Evolutionary conservation across 2,113 vertebrate species (phyloP).

Genomic region (Sturnus vulgaris): DNA sequence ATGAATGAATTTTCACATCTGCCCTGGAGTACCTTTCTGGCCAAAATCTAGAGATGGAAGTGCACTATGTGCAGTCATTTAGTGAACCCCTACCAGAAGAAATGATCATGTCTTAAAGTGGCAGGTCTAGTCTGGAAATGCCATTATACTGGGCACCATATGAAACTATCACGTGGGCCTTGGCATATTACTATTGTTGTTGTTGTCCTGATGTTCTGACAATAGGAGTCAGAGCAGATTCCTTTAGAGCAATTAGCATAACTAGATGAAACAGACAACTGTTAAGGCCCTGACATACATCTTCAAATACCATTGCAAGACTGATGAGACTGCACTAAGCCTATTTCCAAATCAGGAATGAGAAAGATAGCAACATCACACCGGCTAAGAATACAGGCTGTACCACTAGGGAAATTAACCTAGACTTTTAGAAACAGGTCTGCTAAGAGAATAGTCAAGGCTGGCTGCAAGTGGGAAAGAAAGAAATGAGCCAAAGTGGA

Average conservation of each 20-base stretch:
- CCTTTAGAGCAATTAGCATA: background rate
- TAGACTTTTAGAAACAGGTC: background rate
- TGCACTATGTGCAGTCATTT: background rate
- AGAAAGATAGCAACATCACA: background rate
- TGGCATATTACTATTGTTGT: background rate
- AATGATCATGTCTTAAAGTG: accelerated
- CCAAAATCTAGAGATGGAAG: background rate
- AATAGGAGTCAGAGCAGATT: background rate
- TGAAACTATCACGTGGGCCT: background rate
- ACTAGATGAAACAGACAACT: background rate
- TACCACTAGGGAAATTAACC: background rate
- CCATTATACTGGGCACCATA: background rate
- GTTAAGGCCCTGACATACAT: background rate
- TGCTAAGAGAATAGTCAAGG: background rate
- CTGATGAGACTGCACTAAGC: background rate
- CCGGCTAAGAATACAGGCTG: background rate
- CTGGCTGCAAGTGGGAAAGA: background rate
- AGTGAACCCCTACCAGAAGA: background rate
- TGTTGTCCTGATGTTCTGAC: background rate
- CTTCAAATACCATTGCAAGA: background rate
- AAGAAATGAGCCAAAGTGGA: background rate
- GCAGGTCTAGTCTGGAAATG: background rate
- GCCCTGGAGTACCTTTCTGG: background rate
- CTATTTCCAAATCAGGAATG: background rate
- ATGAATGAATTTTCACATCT: background rate